Percentiles rank a stretch among this genome's conserved stretches.
Conservation (phyloP, 2,797 vertebrate species). For the Urocyon cinereoargenteus region DNA sequence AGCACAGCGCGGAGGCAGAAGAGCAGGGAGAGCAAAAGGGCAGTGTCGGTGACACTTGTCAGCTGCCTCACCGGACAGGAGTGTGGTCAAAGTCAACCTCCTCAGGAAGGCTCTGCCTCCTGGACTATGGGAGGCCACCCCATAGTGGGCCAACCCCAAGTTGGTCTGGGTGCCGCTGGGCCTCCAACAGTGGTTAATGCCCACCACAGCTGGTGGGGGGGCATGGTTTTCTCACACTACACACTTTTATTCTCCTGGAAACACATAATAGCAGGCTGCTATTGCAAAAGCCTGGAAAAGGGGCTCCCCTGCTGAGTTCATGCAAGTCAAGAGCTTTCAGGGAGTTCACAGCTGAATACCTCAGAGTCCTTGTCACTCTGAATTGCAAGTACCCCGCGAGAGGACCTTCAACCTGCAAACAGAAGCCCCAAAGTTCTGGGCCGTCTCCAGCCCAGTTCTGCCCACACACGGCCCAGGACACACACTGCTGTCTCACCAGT, state of each 20-base stretch:
- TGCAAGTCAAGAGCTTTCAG: constrained; percentile 73
- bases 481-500: neutral
- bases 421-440: neutral
- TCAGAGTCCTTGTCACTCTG: neutral
- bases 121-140: neutral
- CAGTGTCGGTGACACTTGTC: neutral
- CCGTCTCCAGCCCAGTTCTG: neutral
- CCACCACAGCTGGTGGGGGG: constrained; percentile 40
- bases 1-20: neutral
- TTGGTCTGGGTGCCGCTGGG: constrained; percentile 38
- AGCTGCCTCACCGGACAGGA: neutral
- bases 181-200: constrained; percentile 64
- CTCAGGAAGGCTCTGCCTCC: neutral
- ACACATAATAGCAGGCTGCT: constrained; percentile 65
- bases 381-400: neutral
- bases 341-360: constrained; percentile 70
- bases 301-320: constrained; percentile 80
- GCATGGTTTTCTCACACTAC: constrained; percentile 75
- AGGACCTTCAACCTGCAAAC: neutral
- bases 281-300: constrained; percentile 65
- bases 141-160: neutral
- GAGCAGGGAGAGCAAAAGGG: neutral
- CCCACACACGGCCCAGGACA: neutral
- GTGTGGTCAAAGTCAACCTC: neutral
- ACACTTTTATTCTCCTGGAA: constrained; percentile 78